Base-by-base conservation (phyloP, 2,888 invertebrate species). In the Actias luna region DNA sequence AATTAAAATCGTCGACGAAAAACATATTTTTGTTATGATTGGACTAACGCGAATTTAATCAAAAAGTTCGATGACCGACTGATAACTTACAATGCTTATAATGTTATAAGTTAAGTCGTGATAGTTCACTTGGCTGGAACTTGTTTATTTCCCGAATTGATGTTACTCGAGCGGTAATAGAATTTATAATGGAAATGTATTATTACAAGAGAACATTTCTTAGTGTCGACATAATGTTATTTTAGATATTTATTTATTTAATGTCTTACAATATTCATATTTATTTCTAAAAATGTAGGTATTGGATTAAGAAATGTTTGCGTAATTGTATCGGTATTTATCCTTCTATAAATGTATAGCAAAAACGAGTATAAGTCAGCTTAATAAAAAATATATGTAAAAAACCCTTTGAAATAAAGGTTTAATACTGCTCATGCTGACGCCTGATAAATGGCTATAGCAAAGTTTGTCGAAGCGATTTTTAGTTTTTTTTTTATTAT, bases 91-190 rank as follows among this genome's bases (percentile, higher is more conserved):
- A 55, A 25, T 55, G 27, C 27, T 55, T 29, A 27, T 27, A 55
- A 55, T 55, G 29, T 16, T 55, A 10, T 7, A 29, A 55, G 18
- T 18, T 18, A 29, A 29, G 29, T 55, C 55, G 55, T 55, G 55
- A 55, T 55, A 55, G 55, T 55, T 55, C 55, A 55, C 3, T 55
- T 55, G 27, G 29, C 29, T 29, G n/a, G 27, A 55, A 55, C 55
- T 29, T 29, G 55, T 29, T 55, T 55, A 55, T 55, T 55, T 55
- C 55, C 46, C 55, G 55, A 55, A 29, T 29, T 29, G 55, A 55
- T 29, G 8, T 55, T 18, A 29, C 29, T 55, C 16, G 29, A 61
- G 62, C 62, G 59, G 63, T 57, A n/a, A 55, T 50, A 50, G 10
- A 25, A 50, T 50, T n/a, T 50, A 50, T 50, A 50, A 50, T 25